Base-by-base conservation (phyloP, 1,140 invertebrate species). In the Drosophila equinoxialis region DNA sequence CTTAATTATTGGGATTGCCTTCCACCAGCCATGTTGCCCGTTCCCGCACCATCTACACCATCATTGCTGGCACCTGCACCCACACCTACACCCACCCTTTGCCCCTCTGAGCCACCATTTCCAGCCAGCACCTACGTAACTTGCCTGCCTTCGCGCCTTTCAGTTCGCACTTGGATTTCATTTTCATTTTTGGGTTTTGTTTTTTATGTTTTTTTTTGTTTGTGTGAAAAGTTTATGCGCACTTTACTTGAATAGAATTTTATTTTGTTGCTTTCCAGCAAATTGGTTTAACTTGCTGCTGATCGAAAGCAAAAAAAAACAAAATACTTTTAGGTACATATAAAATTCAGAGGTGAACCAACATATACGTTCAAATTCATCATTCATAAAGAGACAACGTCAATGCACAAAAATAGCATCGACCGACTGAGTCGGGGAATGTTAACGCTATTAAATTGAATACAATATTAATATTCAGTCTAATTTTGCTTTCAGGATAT, bases 1-100 rank as follows among this genome's bases (percentile, higher is more conserved):
- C 59, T 58, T 62, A 73, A 62, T 73, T 62, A 57, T 62, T 62
- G 39, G 35, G 39, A 62, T 45, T 65, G 45, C 48, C 45, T 35
- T 7, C 55, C 30, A n/a, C n/a, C 14, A 30, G 17, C 5, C 35
- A 39, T 3, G 17, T 48, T 17, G 1, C 35, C 10, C 59, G 26
- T 2, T 4, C 67, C 35, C 10, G 6, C 1, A 10, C 26, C 35
- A 17, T 0, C 26, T 6, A 0, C n/a, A 14, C n/a, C 39, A 14
- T 3, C 41, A 14, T 7, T 3, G 5, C 42, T 14, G 7, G 7
- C 14, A 48, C 45, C 45, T 48, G 45, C 45, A 17, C 14, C 6
- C 14, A 6, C 17, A 17, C 11, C n/a, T n/a, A n/a, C n/a, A 17
- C 17, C 17, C 17, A 17, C 17, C 3, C 7, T 3, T 20, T 17